Base-by-base conservation (phyloP, 2,888 invertebrate species). In the Quadriops clusia region DNA sequence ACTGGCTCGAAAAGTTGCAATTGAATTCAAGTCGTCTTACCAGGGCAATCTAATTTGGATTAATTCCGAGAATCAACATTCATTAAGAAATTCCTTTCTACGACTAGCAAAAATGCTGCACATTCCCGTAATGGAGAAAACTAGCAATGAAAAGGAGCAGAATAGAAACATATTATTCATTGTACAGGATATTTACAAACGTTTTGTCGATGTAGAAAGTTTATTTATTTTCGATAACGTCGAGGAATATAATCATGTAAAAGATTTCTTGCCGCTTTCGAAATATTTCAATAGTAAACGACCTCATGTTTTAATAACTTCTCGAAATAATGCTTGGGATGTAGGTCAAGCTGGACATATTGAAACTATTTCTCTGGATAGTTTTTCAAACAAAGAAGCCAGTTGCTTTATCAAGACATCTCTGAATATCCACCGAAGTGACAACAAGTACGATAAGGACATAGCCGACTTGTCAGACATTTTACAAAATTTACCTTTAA, bases 141-240 rank as follows among this genome's bases (percentile, higher is more conserved):
- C 5, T 10, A n/a, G n/a, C n/a, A 11, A 21, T 5, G 21, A 21
- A 10, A 10, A 21, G 9, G 9, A 10, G 5, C 21, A 21, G 2
- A 11, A 21, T 4, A 21, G 21, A 21, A 21, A 21, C 11, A 21
- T 21, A 10, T 10, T 21, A 10, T 21, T 6, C 5, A 21, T 21
- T 10, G 21, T 6, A 9, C 9, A 21, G 5, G 21, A 21, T 2
- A 11, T 21, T 4, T 21, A 21, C 6, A 4, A 10, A 4, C 21
- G 5, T 11, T 21, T 21, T 21, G 11, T 10, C 2, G 6, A 21
- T 21, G 9, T 11, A 3, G 21, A 10, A 4, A 21, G 21, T 5
- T 5, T 21, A 11, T 21, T 21, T 21, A 21, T 21, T 21, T 21
- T 21, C 21, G 21, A 21, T 5, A 21, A 21, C 21, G 21, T 11